Base-by-base conservation (phyloP, 2,888 invertebrate genomes). In the Drosophila falleni region DNA sequence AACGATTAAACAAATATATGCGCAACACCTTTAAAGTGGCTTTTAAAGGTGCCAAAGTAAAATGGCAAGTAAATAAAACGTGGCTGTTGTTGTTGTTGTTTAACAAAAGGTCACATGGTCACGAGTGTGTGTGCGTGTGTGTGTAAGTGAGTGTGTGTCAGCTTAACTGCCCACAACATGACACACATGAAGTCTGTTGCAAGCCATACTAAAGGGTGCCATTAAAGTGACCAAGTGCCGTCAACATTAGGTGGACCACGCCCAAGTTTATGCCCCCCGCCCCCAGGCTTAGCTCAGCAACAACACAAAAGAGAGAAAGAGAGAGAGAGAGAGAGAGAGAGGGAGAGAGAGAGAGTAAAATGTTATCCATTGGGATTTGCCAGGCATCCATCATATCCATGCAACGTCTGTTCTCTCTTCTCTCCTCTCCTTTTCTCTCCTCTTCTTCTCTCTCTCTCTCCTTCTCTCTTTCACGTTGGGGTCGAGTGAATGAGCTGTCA, bases 221-320 rank as follows among this genome's bases (percentile, higher is more conserved):
- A 71, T 87, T 80, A 84, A 87, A 80, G 46, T 78, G 85, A 62
- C 59, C 80, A 72, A 80, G 87, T 84, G 81, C 83, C 84, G 88
- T 88, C 84, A 78, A 80, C 80, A 79, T 84, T 86, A 80, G 74
- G 56, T 61, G 58, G 26, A 60, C 59, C 74, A 73, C 77, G 74
- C 78, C 80, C 72, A 71, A 51, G 46, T 47, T 23, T 19, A 29
- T 41, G 39, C 33, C 46, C 15, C 6, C 15, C 2, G n/a, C n/a
- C 29, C 42, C 35, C 13, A 31, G 8, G 15, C 15, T 53, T 35
- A 16, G 41, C 53, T 23, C 4, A 23, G 23, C 23, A 42, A 46
- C 51, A 53, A 23, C 46, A 46, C 26, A 29, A 47, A 23, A 29
- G 1, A 31, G 33, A 16, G 51, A 19, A 16, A 16, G 51, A 42